phyloP scores from a whole-genome alignment of 1,140 invertebrate species.

The Potamilus streckersoni region DNA sequence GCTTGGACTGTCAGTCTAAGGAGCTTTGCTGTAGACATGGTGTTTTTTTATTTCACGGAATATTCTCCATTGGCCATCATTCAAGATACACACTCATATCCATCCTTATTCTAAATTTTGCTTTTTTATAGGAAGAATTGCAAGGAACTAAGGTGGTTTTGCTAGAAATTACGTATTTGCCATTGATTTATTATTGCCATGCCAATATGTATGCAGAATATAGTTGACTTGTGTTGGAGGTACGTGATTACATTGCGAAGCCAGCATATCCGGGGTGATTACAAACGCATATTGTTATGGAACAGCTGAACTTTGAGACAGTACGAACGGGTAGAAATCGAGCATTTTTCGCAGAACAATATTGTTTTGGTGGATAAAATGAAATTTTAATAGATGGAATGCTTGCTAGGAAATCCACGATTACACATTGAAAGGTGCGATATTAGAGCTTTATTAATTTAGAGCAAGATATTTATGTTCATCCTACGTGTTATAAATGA shows the following conservation, averaged over 20 bases:
- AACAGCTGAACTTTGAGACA: too few relatives aligned
- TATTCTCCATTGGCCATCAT: slow-evolving; percentile 49
- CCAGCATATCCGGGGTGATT: slow-evolving; percentile 1
- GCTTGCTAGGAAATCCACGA: too few relatives aligned
- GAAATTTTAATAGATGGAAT: too few relatives aligned
- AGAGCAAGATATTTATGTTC: too few relatives aligned
- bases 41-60: slow-evolving; percentile 48
- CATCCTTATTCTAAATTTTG: slow-evolving; percentile 54
- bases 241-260: slow-evolving; percentile 27
- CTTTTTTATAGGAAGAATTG: slow-evolving; percentile 47
- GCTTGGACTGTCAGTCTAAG: slow-evolving; percentile 41
- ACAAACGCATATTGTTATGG: too few relatives aligned
- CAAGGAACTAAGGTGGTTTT: slow-evolving; percentile 42
- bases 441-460: too few relatives aligned
- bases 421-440: too few relatives aligned
- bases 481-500: too few relatives aligned
- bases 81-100: slow-evolving; percentile 56
- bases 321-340: too few relatives aligned
- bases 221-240: slow-evolving; percentile 37
- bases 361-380: too few relatives aligned
- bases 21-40: slow-evolving; percentile 39
- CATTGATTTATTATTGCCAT: slow-evolving; percentile 36
- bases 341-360: too few relatives aligned
- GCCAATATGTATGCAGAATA: slow-evolving; percentile 31
- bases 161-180: slow-evolving; percentile 50